These are phyloP conservation scores for Dryocosmus kuriphilus DNA, from an alignment of 2,888 invertebrate species.

Conservation along the genomic window DNA sequence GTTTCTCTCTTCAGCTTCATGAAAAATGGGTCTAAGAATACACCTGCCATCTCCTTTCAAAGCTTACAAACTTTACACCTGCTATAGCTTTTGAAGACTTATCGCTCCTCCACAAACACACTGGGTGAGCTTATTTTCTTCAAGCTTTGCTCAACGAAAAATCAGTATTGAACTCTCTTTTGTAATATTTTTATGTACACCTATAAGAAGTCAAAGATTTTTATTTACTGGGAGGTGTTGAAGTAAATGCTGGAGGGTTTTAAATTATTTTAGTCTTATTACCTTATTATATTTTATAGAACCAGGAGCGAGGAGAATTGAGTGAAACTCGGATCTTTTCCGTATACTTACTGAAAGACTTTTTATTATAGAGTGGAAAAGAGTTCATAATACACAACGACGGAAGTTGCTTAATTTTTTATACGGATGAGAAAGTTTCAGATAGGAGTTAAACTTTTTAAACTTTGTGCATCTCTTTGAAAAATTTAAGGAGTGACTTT, in stretches of 20 bases:
- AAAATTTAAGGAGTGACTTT: neutral
- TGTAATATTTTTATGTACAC: neutral
- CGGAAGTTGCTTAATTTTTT: neutral
- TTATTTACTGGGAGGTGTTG: neutral
- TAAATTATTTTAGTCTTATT: neutral
- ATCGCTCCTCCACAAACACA: slow-evolving; percentile 50
- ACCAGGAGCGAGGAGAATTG: neutral
- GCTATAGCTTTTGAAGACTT: slow-evolving; percentile 56
- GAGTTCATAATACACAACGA: neutral
- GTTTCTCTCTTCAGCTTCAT: slow-evolving; percentile 47
- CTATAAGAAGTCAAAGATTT: neutral
- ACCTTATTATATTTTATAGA: neutral
- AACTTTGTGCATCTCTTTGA: neutral
- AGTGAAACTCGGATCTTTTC: neutral
- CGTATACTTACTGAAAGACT: neutral
- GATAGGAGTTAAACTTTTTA: neutral
- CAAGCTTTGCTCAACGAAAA: neutral
- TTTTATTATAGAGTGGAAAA: neutral
- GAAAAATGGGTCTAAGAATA: slow-evolving; percentile 14
- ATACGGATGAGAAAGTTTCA: neutral
- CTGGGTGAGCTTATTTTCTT: neutral
- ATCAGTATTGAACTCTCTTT: neutral
- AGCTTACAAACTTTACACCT: slow-evolving; percentile 57
- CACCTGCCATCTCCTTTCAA: slow-evolving; percentile 41
- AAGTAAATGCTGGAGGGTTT: neutral